Conservation (phyloP, 2,888 invertebrate genomes). For the Brenthis hecate region DNA sequence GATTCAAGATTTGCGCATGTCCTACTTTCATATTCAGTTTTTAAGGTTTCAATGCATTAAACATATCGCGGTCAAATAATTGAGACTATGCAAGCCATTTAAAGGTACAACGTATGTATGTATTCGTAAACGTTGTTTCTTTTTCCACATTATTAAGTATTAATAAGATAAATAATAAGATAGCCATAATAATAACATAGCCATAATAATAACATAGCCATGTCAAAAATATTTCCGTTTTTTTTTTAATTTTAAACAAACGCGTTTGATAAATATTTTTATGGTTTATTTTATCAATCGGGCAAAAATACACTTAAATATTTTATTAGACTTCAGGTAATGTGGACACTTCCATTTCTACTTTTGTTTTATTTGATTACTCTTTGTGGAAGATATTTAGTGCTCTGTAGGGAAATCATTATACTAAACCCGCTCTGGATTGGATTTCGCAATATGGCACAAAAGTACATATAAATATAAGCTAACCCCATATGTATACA, state of each 20-base stretch:
- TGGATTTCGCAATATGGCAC: conserved; percentile 25
- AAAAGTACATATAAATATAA: conserved; percentile 20
- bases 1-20: conserved; percentile 26
- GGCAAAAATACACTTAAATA: neutral
- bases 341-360: conserved; percentile 13
- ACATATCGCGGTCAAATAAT: conserved; percentile 1
- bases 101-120: no score
- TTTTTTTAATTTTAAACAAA: no score
- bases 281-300: neutral
- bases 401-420: conserved; percentile 33
- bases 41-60: conserved; percentile 2
- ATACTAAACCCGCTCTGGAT: conserved; percentile 29
- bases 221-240: no score
- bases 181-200: no score
- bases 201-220: no score
- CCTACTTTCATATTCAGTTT: conserved; percentile 22
- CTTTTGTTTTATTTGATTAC: conserved; percentile 27
- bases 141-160: no score
- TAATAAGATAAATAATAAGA: no score
- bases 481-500: neutral
- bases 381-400: conserved; percentile 30
- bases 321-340: conserved; percentile 8
- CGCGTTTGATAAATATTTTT: neutral
- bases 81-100: neutral
- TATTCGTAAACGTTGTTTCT: no score